Conservation (phyloP, 2,888 invertebrate species). For the Coenonympha arcania region DNA sequence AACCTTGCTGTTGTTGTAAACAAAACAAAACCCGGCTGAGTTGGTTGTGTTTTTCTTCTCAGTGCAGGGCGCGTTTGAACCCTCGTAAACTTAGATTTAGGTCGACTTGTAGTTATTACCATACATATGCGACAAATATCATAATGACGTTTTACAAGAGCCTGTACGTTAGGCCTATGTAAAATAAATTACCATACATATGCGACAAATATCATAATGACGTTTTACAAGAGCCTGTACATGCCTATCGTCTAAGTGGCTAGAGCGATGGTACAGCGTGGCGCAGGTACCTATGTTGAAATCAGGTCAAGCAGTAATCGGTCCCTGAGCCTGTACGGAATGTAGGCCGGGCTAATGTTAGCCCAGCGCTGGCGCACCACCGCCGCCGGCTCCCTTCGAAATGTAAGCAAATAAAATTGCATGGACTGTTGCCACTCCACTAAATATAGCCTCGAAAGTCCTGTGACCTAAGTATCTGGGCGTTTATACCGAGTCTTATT, state of each 20-base stretch:
- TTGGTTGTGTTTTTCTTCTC: too few species aligned
- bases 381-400: slow-evolving; percentile 39
- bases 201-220: too few species aligned
- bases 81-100: too few species aligned
- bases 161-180: too few species aligned
- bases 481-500: not conserved
- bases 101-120: too few species aligned
- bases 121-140: too few species aligned
- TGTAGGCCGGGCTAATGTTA: slow-evolving; percentile 68
- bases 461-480: not conserved
- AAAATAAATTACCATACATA: too few species aligned
- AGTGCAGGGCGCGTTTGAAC: too few species aligned
- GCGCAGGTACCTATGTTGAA: slow-evolving; percentile 35
- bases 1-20: not conserved
- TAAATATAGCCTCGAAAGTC: slow-evolving; percentile 35
- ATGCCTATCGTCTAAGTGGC: not conserved
- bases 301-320: slow-evolving; percentile 60
- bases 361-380: slow-evolving; percentile 48
- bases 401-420: slow-evolving; percentile 42
- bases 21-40: too few species aligned
- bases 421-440: slow-evolving; percentile 24
- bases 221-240: too few species aligned
- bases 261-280: not conserved
- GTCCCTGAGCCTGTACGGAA: slow-evolving; percentile 53
- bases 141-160: too few species aligned